Evolutionary conservation across 2,888 invertebrate species (phyloP).

Genomic region (Acholoe squamosa): DNA sequence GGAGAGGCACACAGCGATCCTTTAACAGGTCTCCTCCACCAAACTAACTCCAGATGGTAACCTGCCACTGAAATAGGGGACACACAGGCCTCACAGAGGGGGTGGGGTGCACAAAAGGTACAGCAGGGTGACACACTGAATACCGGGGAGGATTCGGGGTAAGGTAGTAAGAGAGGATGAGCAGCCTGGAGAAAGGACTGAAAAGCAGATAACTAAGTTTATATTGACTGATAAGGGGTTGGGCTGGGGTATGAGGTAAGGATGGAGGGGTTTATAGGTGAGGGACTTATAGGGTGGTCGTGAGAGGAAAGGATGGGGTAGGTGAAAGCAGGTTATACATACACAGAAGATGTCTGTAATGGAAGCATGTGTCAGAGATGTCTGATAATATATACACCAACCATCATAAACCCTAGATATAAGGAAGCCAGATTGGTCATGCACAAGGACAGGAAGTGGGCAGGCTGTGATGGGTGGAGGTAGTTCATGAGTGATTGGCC

Average conservation of each 20-base stretch:
- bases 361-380: neutral
- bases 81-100: neutral
- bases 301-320: neutral
- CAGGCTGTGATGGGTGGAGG: too few relatives aligned
- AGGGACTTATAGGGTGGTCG: neutral
- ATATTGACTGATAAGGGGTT: too few relatives aligned
- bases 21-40: conserved; percentile 46
- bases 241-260: neutral
- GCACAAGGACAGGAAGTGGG: neutral
- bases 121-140: too few relatives aligned
- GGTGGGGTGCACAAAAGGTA: neutral
- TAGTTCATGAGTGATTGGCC: too few relatives aligned
- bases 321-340: too few relatives aligned
- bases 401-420: too few relatives aligned
- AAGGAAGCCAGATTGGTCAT: too few relatives aligned
- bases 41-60: conserved; percentile 39
- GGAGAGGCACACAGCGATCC: neutral
- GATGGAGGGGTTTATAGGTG: neutral
- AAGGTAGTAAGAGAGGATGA: neutral
- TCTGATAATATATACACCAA: too few relatives aligned
- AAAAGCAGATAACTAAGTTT: neutral
- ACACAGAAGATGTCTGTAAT: neutral
- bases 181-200: neutral
- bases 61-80: neutral
- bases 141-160: neutral